These are phyloP conservation scores for Kryptolebias ocellatus DNA, from an alignment of 2,797 vertebrate genomes.

Conservation along the genomic window DNA sequence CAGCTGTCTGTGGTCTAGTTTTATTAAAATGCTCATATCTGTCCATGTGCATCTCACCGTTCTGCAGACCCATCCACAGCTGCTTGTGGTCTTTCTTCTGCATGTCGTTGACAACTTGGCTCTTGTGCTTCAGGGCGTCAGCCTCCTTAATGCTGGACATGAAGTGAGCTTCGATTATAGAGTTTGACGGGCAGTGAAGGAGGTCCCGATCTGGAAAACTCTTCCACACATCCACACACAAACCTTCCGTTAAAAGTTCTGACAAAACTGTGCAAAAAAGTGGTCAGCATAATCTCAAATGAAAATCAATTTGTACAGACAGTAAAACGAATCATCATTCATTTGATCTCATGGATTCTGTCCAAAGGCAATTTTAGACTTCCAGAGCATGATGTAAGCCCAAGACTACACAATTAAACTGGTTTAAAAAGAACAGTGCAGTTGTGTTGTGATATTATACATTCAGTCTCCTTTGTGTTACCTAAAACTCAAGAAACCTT, in stretches of 20 bases:
- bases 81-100: constrained; percentile 99
- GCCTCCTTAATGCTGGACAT: constrained; percentile 99
- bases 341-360: too few species aligned
- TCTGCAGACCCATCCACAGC: constrained; percentile 99
- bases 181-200: constrained; percentile 92
- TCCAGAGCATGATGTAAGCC: too few species aligned
- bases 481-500: too few species aligned
- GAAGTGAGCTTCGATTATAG: constrained; percentile 96
- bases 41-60: constrained; percentile 81
- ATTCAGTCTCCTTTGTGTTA: too few species aligned
- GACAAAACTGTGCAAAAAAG: neutral
- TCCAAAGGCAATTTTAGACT: too few species aligned
- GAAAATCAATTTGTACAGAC: too few species aligned
- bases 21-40: constrained; percentile 59
- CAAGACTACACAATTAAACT: too few species aligned
- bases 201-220: constrained; percentile 95
- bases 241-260: constrained; percentile 2
- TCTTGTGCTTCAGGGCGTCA: constrained; percentile 98
- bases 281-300: too few species aligned
- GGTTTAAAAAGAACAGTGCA: too few species aligned
- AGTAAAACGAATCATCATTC: too few species aligned
- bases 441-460: too few species aligned
- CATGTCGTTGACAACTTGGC: constrained; percentile 99
- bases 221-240: constrained; percentile 69
- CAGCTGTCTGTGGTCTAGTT: constrained; percentile 90